Conservation (phyloP, 2,797 vertebrate genomes). For the Austrolebias charrua region DNA sequence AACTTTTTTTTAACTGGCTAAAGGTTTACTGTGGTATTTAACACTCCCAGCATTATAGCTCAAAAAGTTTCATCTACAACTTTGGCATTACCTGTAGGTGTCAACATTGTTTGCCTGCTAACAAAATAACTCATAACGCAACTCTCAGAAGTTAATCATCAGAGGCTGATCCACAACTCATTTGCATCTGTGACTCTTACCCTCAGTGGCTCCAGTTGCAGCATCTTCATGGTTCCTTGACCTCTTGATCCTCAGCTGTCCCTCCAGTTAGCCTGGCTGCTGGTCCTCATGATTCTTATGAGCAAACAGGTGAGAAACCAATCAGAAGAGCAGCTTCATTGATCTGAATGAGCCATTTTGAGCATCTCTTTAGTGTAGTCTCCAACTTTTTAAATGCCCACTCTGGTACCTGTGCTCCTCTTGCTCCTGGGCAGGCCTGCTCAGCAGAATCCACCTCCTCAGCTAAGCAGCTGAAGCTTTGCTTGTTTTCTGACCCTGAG, state of each 20-base stretch:
- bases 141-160: too few species aligned
- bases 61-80: too few species aligned
- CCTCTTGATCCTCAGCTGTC: conserved; percentile 15
- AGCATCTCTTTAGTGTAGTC: too few species aligned
- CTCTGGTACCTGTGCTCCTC: conserved; percentile 28
- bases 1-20: too few species aligned
- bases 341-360: neutral
- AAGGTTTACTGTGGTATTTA: too few species aligned
- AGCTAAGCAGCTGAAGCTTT: conserved; percentile 74
- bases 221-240: conserved; percentile 67
- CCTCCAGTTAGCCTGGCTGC: too few species aligned
- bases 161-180: too few species aligned
- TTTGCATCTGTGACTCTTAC: conserved; percentile 65
- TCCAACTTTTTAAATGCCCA: conserved; percentile 2
- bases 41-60: too few species aligned
- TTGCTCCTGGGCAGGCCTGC: conserved; percentile 41
- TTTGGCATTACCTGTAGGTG: too few species aligned
- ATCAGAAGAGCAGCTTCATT: conserved; percentile 1
- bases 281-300: neutral
- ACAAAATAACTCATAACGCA: too few species aligned
- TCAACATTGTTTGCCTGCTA: too few species aligned
- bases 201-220: conserved; percentile 62
- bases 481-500: conserved; percentile 68
- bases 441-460: conserved; percentile 71
- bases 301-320: neutral